Base-by-base conservation (phyloP, 1,140 invertebrate genomes). In the Lasioglossum baleicum region DNA sequence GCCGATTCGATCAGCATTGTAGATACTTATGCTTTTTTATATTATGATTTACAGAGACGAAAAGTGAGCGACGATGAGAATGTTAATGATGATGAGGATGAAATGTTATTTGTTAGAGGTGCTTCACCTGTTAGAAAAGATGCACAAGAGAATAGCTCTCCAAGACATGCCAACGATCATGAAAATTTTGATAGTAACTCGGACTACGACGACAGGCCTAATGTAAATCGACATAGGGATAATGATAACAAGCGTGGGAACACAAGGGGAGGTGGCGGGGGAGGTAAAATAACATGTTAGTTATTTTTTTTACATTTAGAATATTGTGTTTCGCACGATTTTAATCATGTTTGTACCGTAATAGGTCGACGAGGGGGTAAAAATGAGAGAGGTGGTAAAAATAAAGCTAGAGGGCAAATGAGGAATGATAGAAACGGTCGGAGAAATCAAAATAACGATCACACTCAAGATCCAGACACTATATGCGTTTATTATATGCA, bases 401-500 rank as follows among this genome's bases (percentile, higher is more conserved):
- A 93, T 75, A 91, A 93, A 56, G 89, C 90, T 6, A 86, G 93
- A 1, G 88, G 86, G 26, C 91, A 92, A 68, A 77, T 89, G 26
- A 74, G 92, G 15, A 92, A 90, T 44, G 91, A 92, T 8, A 81
- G 92, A 35, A 92, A 91, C 31, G 71, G 85, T 15, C 88, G 92
- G 7, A 87, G 92, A 0, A 88, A 85, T 69, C 90, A 91, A 51
- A 91, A 85, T 42, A 89, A 83, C 31, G 94, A 94, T 89, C 93
- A 94, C 31, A 91, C 93, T 82, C 95, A 95, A 89, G 95, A 96
- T 88, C 92, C 94, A 5, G 95, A 96, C 71, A 94, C 95, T 8
- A 95, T 97, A 73, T 98, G 97, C 89, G 94, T 96, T 73, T 97
- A 97, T 93, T 98, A 95, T 88, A 95, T 97, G 94, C 97, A 98